phyloP scores from a whole-genome alignment of 2,888 invertebrate genomes.

The Sphecodes monilicornis region DNA sequence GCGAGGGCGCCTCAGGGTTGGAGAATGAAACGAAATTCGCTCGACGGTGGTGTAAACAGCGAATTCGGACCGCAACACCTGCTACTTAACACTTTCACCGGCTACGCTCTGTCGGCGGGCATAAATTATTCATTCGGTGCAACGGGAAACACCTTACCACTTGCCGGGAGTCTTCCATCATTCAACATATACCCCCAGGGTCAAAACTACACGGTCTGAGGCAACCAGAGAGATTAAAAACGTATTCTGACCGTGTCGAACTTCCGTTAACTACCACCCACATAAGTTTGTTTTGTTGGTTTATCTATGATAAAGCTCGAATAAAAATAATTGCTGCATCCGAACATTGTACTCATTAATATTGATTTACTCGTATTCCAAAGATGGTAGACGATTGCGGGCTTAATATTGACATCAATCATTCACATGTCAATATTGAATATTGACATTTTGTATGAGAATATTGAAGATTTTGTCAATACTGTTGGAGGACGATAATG shows the following conservation, averaged over 20 bases:
- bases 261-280: neutral
- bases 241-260: neutral
- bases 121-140: slow-evolving; percentile 59
- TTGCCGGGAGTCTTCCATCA: slow-evolving; percentile 60
- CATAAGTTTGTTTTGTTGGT: neutral
- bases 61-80: slow-evolving; percentile 49
- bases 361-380: neutral
- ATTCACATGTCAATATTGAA: too few relatives aligned
- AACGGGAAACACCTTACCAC: slow-evolving; percentile 46
- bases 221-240: slow-evolving; percentile 29
- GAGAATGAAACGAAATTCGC: slow-evolving; percentile 38
- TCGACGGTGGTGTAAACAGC: slow-evolving; percentile 45
- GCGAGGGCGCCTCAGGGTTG: neutral
- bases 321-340: too few relatives aligned
- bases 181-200: slow-evolving; percentile 42
- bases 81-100: slow-evolving; percentile 44
- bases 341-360: too few relatives aligned
- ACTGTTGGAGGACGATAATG: neutral
- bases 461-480: too few relatives aligned
- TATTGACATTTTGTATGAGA: too few relatives aligned
- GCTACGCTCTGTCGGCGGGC: slow-evolving; percentile 23
- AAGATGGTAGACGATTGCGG: neutral
- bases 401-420: too few relatives aligned
- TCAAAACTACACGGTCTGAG: slow-evolving; percentile 9
- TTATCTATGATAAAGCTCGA: too few relatives aligned